phyloP scores from a whole-genome alignment of 1,140 invertebrate species.

The Cydia amplana region DNA sequence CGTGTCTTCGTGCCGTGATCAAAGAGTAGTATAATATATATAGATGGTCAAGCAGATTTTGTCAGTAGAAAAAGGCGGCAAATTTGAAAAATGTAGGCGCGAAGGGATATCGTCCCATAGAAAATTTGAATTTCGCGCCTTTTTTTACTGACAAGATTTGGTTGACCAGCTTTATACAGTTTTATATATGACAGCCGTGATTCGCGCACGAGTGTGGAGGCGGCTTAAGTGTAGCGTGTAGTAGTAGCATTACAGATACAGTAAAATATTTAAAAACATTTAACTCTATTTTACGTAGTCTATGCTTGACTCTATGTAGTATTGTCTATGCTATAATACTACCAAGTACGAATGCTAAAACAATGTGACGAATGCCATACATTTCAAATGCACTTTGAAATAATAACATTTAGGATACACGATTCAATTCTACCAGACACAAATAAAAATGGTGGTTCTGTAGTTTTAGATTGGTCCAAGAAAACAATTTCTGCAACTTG shows the following conservation, averaged over 20 bases:
- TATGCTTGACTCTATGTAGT: neutral
- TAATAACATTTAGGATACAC: conserved; percentile 60
- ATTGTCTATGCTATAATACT: conserved; percentile 46
- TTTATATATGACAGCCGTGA: too few relatives aligned
- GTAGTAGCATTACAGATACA: neutral
- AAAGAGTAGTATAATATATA: too few relatives aligned
- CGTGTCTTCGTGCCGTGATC: too few relatives aligned
- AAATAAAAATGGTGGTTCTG: conserved; percentile 79
- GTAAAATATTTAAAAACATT: neutral
- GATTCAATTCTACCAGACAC: conserved; percentile 69
- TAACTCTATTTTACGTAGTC: conserved; percentile 2
- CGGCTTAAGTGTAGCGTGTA: neutral
- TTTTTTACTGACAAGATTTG: too few relatives aligned
- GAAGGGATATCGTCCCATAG: too few relatives aligned
- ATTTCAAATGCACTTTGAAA: conserved; percentile 41
- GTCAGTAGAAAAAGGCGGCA: too few relatives aligned
- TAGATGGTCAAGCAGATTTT: too few relatives aligned
- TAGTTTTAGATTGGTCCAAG: conserved; percentile 59
- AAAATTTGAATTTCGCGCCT: too few relatives aligned
- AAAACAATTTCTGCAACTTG: conserved; percentile 53
- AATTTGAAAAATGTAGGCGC: too few relatives aligned
- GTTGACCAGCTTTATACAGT: too few relatives aligned
- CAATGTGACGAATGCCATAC: conserved; percentile 25
- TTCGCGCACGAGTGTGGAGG: too few relatives aligned
- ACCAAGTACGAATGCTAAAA: conserved; percentile 39